A percentile compares a stretch with the other conserved stretches of the same genome.
Conservation (phyloP, 2,888 invertebrate species). For the Pandemis cinnamomeana region DNA sequence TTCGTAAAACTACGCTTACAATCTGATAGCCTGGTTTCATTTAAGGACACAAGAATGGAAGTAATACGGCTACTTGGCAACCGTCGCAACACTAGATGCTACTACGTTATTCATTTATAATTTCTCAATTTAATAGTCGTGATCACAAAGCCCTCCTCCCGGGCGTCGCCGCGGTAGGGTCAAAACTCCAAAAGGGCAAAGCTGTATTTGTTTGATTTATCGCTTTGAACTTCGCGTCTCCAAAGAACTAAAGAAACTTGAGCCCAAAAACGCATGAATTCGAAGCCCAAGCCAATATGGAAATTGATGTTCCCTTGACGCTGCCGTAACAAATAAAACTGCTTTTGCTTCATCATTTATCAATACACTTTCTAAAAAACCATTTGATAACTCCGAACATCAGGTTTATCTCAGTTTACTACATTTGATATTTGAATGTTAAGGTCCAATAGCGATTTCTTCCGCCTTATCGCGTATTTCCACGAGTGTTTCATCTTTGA, state of each 20-base stretch:
- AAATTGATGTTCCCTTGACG: background rate
- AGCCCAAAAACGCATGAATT: too few species aligned
- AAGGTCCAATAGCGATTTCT: constrained; percentile 5
- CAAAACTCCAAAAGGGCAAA: too few species aligned
- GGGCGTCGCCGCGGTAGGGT: too few species aligned
- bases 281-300: too few species aligned
- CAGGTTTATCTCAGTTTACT: background rate
- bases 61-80: background rate
- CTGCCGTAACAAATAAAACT: background rate
- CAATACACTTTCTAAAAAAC: background rate
- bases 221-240: too few species aligned
- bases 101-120: too few species aligned
- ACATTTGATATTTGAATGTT: constrained; percentile 3
- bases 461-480: constrained; percentile 21
- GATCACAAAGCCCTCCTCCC: too few species aligned
- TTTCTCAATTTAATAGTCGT: too few species aligned
- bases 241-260: too few species aligned
- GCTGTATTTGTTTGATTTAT: too few species aligned
- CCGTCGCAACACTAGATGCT: too few species aligned
- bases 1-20: background rate
- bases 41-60: background rate
- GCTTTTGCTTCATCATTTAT: background rate
- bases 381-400: background rate
- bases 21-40: constrained; percentile 1
- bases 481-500: constrained; percentile 8